phyloP scores from a whole-genome alignment of 2,888 invertebrate genomes.

The Caenorhabditis virilis region DNA sequence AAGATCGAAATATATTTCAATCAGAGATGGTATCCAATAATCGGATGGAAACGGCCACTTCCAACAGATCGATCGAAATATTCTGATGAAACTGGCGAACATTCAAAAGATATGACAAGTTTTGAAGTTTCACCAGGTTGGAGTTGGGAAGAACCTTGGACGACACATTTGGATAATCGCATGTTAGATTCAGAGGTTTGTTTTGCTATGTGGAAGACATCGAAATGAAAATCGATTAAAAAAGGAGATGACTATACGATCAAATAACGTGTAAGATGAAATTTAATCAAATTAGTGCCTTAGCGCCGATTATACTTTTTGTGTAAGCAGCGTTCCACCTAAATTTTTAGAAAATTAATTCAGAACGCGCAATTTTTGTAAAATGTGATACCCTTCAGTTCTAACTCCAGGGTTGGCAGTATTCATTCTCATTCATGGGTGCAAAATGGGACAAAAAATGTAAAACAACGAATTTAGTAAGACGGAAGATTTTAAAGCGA shows the following conservation, averaged over 20 bases:
- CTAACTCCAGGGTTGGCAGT: slow-evolving; percentile 51
- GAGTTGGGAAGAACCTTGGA: slow-evolving; percentile 51
- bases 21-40: slow-evolving; percentile 46
- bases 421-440: slow-evolving; percentile 21
- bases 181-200: slow-evolving; percentile 34
- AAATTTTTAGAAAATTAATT: too few relatives aligned
- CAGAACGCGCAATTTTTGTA: too few relatives aligned
- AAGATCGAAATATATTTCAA: slow-evolving; percentile 35
- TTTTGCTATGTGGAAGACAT: too few relatives aligned
- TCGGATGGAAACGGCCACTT: slow-evolving; percentile 34
- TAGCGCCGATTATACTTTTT: too few relatives aligned
- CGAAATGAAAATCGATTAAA: too few relatives aligned
- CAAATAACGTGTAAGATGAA: too few relatives aligned
- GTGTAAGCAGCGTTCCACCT: too few relatives aligned
- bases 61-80: slow-evolving; percentile 36
- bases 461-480: slow-evolving; percentile 25
- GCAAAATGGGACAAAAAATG: slow-evolving; percentile 27
- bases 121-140: slow-evolving; percentile 26
- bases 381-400: not conserved
- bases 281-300: too few relatives aligned
- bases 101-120: slow-evolving; percentile 2
- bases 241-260: too few relatives aligned
- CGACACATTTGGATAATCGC: slow-evolving; percentile 18
- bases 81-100: slow-evolving; percentile 26
- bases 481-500: slow-evolving; percentile 34